Percentiles rank a stretch among this genome's conserved stretches.
phyloP scores from a whole-genome alignment of 1,140 invertebrate species.

The Akabosia matsudoensis region DNA sequence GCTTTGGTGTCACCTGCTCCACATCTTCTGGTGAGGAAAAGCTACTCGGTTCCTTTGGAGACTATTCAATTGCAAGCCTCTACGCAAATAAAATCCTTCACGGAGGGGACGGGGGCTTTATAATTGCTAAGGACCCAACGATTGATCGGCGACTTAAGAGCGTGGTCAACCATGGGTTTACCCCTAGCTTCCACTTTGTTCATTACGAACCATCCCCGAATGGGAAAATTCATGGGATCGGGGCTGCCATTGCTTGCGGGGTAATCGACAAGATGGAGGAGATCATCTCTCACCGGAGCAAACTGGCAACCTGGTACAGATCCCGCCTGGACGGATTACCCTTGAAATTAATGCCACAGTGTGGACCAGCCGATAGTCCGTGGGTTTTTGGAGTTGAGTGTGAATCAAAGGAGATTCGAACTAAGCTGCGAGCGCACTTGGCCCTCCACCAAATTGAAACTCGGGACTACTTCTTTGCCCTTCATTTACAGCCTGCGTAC shows the following conservation, averaged over 20 bases:
- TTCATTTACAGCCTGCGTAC: conserved; percentile 38
- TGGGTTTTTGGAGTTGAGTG: conserved; percentile 39
- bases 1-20: conserved; percentile 20
- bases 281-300: conserved; percentile 24
- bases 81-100: conserved; percentile 38
- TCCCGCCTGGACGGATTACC: neutral
- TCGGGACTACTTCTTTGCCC: conserved; percentile 34
- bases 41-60: conserved; percentile 33
- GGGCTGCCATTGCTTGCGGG: conserved; percentile 30
- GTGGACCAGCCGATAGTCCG: conserved; percentile 29
- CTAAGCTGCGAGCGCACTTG: conserved; percentile 8
- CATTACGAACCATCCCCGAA: conserved; percentile 28
- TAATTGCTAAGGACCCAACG: conserved; percentile 7
- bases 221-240: conserved; percentile 38
- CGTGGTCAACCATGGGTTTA: conserved; percentile 38
- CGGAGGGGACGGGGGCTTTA: conserved; percentile 35
- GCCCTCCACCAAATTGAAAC: conserved; percentile 34
- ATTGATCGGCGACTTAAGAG: conserved; percentile 22
- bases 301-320: conserved; percentile 24
- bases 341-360: conserved; percentile 20
- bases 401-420: conserved; percentile 21
- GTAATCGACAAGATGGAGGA: conserved; percentile 20
- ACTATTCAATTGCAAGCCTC: conserved; percentile 34
- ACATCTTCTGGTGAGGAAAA: neutral
- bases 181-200: conserved; percentile 30